A percentile compares a stretch with the other conserved stretches of the same genome.
phyloP scores from a whole-genome alignment of 1,140 invertebrate genomes.

The Diploscapter pachys region DNA sequence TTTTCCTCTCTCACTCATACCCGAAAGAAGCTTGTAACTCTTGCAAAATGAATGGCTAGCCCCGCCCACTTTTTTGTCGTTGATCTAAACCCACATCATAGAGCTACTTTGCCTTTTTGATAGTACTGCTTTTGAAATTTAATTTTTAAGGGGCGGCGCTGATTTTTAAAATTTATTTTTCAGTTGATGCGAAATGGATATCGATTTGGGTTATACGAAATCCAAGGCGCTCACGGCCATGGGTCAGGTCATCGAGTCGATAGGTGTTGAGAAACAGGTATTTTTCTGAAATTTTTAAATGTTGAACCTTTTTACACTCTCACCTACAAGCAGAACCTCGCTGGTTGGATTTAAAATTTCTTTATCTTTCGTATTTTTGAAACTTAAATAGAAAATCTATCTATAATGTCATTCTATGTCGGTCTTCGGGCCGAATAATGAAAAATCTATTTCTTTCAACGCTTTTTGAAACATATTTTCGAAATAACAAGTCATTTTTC shows the following conservation, averaged over 20 bases:
- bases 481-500: not conserved
- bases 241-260: conserved; percentile 47
- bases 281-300: conserved; percentile 19
- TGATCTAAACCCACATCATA: not conserved
- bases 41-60: too few species aligned
- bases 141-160: not conserved
- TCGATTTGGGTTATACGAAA: conserved; percentile 1
- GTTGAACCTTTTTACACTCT: conserved; percentile 2
- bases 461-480: conserved; percentile 10
- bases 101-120: not conserved
- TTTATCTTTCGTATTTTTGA: not conserved
- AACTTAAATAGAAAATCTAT: conserved; percentile 4
- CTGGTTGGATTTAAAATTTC: not conserved
- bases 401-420: conserved; percentile 68
- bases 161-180: conserved; percentile 1
- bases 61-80: not conserved
- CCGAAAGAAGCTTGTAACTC: too few species aligned
- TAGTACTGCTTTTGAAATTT: not conserved
- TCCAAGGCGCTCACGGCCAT: conserved; percentile 40
- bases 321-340: not conserved
- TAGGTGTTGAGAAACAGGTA: conserved; percentile 26
- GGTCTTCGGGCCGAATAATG: conserved; percentile 82
- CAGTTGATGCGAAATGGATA: not conserved
- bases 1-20: too few species aligned
- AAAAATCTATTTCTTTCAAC: not conserved